Base-by-base conservation (phyloP, 1,140 invertebrate species). In the Chionoecetes opilio region DNA sequence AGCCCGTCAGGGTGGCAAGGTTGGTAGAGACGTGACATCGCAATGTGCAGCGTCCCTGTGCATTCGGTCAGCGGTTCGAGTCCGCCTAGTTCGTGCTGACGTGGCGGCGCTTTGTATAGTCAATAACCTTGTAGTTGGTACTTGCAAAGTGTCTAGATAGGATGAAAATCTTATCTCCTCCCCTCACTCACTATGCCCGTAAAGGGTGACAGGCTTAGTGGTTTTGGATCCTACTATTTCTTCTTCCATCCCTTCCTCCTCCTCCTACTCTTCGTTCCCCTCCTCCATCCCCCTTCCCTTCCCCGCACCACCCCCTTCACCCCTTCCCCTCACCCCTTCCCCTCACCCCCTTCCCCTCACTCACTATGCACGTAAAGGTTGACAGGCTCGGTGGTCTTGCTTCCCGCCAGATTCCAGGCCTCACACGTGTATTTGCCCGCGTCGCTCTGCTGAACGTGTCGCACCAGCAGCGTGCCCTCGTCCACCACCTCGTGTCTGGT, bases 401-500 rank as follows among this genome's bases (percentile, higher is more conserved):
- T 97, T n/a, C 98, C 99, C 2, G 98, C 99, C 96, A 99, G 98
- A 97, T 99, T 99, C 92, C 98, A 98, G 3, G 98, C 99, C 29
- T 99, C 97, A 97, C 99, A 99, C 96, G 98, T 98, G 97, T 99
- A 99, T 96, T 98, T 97, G 38, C 99, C 99, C 96, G 98, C 98
- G 97, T 99, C 99, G 38, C 98, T 97, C 96, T 98, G 98, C 96
- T 98, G 97, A 0, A 99, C 98, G 97, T 99, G 98, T 26, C 98
- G 97, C 96, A 99, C 99, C 97, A 98, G 98, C 85, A 99, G 97
- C 97, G 98, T 99, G 9, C 99, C 99, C 93, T 98, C 98, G 96
- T 98, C 98, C 34, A 98, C 98, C 95, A 99, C 97, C 96, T 98
- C 98, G 96, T 99, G 97, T 97, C 98, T 98, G 97, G 94, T 14